Conservation (phyloP, 2,888 invertebrate genomes). For the Ormyrus nitidulus region DNA sequence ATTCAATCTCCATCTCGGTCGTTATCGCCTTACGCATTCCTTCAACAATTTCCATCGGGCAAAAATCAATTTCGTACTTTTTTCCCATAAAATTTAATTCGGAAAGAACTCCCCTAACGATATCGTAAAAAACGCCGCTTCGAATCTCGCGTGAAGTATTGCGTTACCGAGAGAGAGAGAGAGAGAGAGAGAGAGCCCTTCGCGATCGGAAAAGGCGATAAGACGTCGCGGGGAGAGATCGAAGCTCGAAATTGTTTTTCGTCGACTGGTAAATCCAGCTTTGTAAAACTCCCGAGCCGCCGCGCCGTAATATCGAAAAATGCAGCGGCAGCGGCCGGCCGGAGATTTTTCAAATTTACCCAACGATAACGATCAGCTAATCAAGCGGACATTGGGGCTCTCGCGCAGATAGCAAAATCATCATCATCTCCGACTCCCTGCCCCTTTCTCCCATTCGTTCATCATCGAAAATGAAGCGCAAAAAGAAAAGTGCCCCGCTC, state of each 20-base stretch:
- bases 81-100: neutral
- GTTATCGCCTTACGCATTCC: neutral
- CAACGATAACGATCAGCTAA: constrained; percentile 44
- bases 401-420: constrained; percentile 12
- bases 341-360: constrained; percentile 23
- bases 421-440: neutral
- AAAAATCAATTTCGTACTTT: constrained; percentile 2
- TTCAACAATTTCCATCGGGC: no score
- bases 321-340: no score
- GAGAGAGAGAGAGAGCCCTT: neutral
- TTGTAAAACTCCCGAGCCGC: no score
- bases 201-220: constrained; percentile 10
- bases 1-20: constrained; percentile 7
- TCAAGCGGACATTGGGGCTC: constrained; percentile 3
- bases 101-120: neutral
- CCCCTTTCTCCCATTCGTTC: neutral
- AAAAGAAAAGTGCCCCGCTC: neutral
- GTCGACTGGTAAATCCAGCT: constrained; percentile 23
- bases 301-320: constrained; percentile 22
- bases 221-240: neutral
- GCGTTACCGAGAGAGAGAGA: no score
- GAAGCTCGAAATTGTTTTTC: constrained; percentile 40
- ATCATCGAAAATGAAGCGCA: neutral
- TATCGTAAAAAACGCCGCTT: no score
- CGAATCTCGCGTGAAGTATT: neutral